phyloP scores from a whole-genome alignment of 2,113 vertebrate species.

The Oceanites oceanicus region DNA sequence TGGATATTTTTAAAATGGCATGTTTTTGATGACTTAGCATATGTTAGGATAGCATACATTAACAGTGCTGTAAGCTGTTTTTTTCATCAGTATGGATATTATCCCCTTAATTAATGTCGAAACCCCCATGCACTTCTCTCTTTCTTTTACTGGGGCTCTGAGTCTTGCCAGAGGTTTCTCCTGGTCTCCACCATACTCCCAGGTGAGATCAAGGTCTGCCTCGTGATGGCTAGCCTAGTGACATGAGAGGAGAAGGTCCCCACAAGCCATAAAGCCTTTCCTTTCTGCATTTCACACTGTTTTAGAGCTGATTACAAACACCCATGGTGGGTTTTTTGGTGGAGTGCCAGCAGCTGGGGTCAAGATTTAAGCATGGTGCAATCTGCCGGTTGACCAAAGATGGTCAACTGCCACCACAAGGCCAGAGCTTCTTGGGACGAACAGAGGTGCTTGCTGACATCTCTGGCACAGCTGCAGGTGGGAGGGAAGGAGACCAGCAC shows the following conservation, averaged over 20 bases:
- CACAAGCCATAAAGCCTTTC: neutral
- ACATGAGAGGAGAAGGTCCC: neutral
- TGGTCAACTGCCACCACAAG: neutral
- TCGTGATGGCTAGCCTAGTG: rapidly evolving
- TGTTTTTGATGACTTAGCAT: slow-evolving; percentile 42
- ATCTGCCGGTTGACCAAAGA: neutral
- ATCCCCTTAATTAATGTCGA: neutral
- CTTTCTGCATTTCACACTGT: rapidly evolving
- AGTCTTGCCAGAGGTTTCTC: neutral
- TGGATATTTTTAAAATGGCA: slow-evolving; percentile 29
- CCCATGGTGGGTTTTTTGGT: rapidly evolving
- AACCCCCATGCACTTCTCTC: neutral
- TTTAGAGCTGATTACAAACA: neutral
- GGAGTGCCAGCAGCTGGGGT: neutral
- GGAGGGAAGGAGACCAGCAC: neutral
- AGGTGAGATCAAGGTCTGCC: neutral
- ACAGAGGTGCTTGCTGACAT: neutral
- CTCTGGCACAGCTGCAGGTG: rapidly evolving
- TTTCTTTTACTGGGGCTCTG: neutral
- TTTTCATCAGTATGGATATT: neutral
- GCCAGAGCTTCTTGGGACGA: neutral
- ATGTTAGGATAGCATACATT: slow-evolving; percentile 6
- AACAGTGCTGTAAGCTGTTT: neutral
- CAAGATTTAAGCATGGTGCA: too few relatives aligned
- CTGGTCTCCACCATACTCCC: neutral